These are phyloP conservation scores for Jaculus jaculus DNA, from an alignment of 2,113 vertebrate genomes.

Conservation along the genomic window DNA sequence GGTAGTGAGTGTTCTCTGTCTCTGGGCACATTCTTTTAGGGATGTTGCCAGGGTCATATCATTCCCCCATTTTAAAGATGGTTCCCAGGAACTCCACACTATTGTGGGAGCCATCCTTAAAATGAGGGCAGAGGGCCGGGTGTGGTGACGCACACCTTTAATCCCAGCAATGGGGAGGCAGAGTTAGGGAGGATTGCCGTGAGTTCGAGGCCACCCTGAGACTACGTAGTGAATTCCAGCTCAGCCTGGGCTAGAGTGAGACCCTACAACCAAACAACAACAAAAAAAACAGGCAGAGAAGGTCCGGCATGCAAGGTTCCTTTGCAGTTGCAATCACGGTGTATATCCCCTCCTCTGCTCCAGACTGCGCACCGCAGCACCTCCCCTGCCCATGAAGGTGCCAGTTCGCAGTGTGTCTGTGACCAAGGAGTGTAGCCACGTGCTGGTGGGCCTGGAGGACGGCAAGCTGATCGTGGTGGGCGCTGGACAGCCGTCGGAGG, in stretches of 20 bases:
- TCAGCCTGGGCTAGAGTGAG: too few species aligned
- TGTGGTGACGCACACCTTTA: too few species aligned
- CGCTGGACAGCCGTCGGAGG: conserved; percentile 94
- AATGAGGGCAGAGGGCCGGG: background rate
- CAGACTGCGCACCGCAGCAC: conserved; percentile 85
- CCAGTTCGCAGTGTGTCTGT: conserved; percentile 93
- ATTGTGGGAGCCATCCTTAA: background rate
- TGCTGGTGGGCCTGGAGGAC: conserved; percentile 95
- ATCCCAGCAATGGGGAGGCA: too few species aligned
- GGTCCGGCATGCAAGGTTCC: background rate
- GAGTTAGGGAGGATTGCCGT: too few species aligned
- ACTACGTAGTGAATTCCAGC: too few species aligned
- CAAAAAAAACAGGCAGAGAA: background rate
- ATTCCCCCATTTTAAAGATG: background rate
- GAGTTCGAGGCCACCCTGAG: too few species aligned
- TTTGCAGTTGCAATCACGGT: fast-evolving
- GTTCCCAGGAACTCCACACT: background rate
- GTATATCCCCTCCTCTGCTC: fast-evolving
- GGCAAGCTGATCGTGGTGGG: conserved; percentile 98
- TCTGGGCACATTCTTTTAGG: background rate
- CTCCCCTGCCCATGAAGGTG: conserved; percentile 91
- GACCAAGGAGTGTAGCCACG: conserved; percentile 97
- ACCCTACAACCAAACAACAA: too few species aligned
- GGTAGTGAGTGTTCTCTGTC: too few species aligned
- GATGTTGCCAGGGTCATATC: background rate